Evolutionary conservation across 2,888 invertebrate species (phyloP).

Genomic region (Coenonympha glycerion): DNA sequence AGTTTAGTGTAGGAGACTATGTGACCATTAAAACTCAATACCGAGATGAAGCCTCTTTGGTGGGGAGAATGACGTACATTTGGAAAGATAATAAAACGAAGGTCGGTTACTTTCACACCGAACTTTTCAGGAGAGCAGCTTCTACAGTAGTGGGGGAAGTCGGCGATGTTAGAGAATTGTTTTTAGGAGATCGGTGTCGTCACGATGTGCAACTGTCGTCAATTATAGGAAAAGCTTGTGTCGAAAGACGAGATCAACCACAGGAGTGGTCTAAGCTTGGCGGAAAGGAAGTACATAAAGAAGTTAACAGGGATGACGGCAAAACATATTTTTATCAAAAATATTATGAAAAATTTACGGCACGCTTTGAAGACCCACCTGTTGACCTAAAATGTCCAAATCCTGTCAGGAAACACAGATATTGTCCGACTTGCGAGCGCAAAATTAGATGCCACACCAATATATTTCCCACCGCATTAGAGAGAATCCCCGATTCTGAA

Average conservation of each 20-base stretch:
- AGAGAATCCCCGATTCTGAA: constrained; percentile 54
- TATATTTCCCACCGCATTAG: constrained; percentile 66
- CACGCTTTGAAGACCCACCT: constrained; percentile 76
- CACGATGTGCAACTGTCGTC: constrained; percentile 76
- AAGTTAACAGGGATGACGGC: constrained; percentile 76
- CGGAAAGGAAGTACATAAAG: constrained; percentile 70
- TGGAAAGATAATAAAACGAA: constrained; percentile 78
- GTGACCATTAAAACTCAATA: constrained; percentile 83
- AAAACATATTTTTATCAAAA: constrained; percentile 81
- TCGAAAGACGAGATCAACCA: constrained; percentile 63
- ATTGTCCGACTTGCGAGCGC: constrained; percentile 76
- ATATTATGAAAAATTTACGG: constrained; percentile 73
- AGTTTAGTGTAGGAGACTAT: constrained; percentile 79
- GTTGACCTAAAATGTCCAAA: constrained; percentile 61
- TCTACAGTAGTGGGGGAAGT: constrained; percentile 89
- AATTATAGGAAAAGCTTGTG: constrained; percentile 62
- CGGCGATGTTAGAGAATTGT: constrained; percentile 84
- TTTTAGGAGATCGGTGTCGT: constrained; percentile 83
- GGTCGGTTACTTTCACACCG: constrained; percentile 81
- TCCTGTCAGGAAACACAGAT: constrained; percentile 63
- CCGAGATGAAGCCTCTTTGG: constrained; percentile 78
- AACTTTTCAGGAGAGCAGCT: constrained; percentile 81
- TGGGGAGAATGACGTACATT: constrained; percentile 83
- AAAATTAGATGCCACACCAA: constrained; percentile 59
- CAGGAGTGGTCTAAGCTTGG: constrained; percentile 81